A percentile compares a stretch with the other conserved stretches of the same genome.
phyloP scores from a whole-genome alignment of 2,113 vertebrate species.

The Oplegnathus fasciatus region DNA sequence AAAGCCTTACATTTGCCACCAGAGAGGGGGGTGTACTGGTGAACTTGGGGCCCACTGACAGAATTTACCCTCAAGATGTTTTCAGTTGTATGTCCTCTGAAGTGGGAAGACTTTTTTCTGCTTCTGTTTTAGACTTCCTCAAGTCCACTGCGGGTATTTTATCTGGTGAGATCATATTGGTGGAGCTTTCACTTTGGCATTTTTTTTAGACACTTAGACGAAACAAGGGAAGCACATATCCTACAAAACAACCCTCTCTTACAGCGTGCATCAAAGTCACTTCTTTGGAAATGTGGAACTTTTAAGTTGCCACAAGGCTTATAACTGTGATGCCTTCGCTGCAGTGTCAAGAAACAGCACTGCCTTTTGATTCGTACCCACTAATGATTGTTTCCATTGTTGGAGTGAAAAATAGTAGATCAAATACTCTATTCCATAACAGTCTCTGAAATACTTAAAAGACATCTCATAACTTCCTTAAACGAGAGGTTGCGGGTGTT shows the following conservation, averaged over 20 bases:
- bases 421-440: background rate
- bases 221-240: slow-evolving; percentile 1
- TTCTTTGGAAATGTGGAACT: background rate
- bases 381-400: slow-evolving; percentile 1
- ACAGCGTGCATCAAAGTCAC: background rate
- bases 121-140: slow-evolving; percentile 56
- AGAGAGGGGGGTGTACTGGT: slow-evolving; percentile 44
- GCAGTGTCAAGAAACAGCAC: background rate
- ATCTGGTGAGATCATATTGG: slow-evolving; percentile 12
- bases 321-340: background rate
- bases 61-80: slow-evolving; percentile 74
- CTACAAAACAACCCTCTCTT: background rate
- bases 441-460: slow-evolving; percentile 6
- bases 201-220: background rate
- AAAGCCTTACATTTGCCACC: slow-evolving; percentile 68
- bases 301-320: background rate
- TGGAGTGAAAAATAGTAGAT: background rate
- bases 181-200: slow-evolving; percentile 7
- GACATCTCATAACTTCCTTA: background rate
- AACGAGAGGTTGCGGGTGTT: background rate
- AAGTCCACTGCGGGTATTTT: slow-evolving; percentile 16
- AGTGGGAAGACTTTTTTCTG: slow-evolving; percentile 47
- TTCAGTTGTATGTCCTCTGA: slow-evolving; percentile 61
- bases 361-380: background rate
- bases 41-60: slow-evolving; percentile 67